These are phyloP conservation scores for Seira sanloemensis DNA, from an alignment of 2,888 invertebrate genomes.

Conservation along the genomic window DNA sequence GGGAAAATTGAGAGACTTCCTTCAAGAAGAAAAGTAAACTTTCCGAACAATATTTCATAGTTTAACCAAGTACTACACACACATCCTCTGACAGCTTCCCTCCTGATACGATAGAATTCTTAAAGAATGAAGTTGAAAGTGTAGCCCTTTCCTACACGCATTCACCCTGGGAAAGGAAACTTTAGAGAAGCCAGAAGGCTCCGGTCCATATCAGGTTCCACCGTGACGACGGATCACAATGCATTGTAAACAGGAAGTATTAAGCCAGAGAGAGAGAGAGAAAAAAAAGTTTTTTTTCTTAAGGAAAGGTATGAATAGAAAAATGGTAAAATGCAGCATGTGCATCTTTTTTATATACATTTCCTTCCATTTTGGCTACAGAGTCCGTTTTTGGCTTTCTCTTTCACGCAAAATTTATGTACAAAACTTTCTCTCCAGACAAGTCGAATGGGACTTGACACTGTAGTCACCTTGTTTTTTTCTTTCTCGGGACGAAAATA, in stretches of 20 bases:
- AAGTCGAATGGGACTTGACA: background rate
- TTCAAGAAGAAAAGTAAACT: conserved; percentile 11
- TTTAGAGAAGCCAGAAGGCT: conserved; percentile 12
- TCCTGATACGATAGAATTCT: conserved; percentile 1
- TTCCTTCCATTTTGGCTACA: background rate
- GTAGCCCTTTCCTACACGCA: background rate
- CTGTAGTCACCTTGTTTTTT: conserved; percentile 2
- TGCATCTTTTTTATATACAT: conserved; percentile 18
- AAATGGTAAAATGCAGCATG: conserved; percentile 11
- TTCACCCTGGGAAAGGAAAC: background rate
- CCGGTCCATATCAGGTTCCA: background rate
- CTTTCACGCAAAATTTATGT: background rate
- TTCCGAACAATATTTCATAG: conserved; percentile 7
- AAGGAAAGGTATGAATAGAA: conserved; percentile 16
- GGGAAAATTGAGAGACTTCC: conserved; percentile 12
- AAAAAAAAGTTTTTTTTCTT: background rate
- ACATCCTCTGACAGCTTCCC: conserved; percentile 9
- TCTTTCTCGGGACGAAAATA: conserved; percentile 5
- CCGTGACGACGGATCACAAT: background rate
- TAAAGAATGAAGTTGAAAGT: conserved; percentile 8
- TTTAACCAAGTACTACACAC: conserved; percentile 5
- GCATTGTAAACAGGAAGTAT: conserved; percentile 5
- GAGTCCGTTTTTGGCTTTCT: background rate
- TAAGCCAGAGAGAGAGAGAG: background rate
- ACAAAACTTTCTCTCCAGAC: background rate